A percentile compares a stretch with the other conserved stretches of the same genome.
Evolutionary conservation across 2,888 invertebrate species (phyloP).

Genomic region (Crioceris asparagi): DNA sequence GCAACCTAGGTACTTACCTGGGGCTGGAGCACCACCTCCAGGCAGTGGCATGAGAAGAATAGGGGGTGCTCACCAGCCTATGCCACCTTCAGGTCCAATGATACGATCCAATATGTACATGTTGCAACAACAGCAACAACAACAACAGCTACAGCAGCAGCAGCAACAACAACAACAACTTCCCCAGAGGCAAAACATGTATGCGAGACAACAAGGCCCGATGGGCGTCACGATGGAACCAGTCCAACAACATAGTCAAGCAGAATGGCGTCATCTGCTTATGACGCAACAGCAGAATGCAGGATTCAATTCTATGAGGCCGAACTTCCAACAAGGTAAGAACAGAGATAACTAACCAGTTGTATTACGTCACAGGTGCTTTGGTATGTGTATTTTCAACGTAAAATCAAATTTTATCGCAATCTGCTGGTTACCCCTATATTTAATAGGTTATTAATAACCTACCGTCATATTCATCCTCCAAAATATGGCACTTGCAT

Average conservation of each 20-base stretch:
- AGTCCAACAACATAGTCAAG: constrained; percentile 35
- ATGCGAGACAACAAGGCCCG: constrained; percentile 41
- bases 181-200: constrained; percentile 36
- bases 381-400: too few relatives aligned
- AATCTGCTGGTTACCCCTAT: too few relatives aligned
- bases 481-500: too few relatives aligned
- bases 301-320: constrained; percentile 40
- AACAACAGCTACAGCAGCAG: constrained; percentile 46
- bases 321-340: constrained; percentile 42
- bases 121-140: constrained; percentile 41
- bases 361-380: too few relatives aligned
- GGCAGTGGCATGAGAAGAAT: constrained; percentile 44
- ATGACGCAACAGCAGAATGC: constrained; percentile 44
- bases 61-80: constrained; percentile 62
- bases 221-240: constrained; percentile 41
- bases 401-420: too few relatives aligned
- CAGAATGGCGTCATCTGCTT: constrained; percentile 52
- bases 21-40: constrained; percentile 21
- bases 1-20: constrained; percentile 1
- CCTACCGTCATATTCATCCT: too few relatives aligned
- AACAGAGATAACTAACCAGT: too few relatives aligned
- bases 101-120: constrained; percentile 53
- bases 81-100: constrained; percentile 62
- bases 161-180: constrained; percentile 40
- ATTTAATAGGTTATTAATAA: too few relatives aligned